Evolutionary conservation across 1,140 invertebrate genomes (phyloP).

Genomic region (Euschistus heros): DNA sequence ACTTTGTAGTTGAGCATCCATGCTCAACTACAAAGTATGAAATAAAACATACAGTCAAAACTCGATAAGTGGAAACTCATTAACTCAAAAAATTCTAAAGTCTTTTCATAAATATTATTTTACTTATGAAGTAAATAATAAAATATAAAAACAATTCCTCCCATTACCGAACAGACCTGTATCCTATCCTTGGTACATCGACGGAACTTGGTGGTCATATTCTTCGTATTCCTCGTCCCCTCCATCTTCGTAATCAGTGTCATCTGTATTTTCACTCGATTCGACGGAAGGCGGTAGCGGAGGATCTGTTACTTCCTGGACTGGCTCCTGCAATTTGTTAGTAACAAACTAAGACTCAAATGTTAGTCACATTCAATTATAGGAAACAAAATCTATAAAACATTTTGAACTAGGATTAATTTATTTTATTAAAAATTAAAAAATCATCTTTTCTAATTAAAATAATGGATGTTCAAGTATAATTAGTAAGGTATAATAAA

Average conservation of each 20-base stretch:
- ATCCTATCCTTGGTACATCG: neutral
- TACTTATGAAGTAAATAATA: too few relatives aligned
- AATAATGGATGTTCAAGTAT: neutral
- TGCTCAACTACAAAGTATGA: too few relatives aligned
- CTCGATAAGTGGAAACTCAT: too few relatives aligned
- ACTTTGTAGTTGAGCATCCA: too few relatives aligned
- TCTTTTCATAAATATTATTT: too few relatives aligned
- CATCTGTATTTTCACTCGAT: slow-evolving; percentile 25
- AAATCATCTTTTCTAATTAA: neutral
- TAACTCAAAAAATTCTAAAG: too few relatives aligned
- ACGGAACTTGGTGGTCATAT: slow-evolving; percentile 19
- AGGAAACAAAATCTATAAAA: neutral
- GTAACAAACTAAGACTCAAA: slow-evolving; percentile 5
- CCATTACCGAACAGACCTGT: too few relatives aligned
- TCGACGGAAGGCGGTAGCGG: slow-evolving; percentile 16
- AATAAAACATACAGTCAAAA: too few relatives aligned
- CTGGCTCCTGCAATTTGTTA: slow-evolving; percentile 24
- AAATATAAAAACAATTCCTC: too few relatives aligned
- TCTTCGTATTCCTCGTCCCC: slow-evolving; percentile 29
- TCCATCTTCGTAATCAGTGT: slow-evolving; percentile 27
- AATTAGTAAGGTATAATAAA: neutral
- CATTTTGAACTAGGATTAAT: too few relatives aligned
- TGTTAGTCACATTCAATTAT: neutral
- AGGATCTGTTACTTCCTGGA: slow-evolving; percentile 25
- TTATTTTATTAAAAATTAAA: neutral